A percentile compares a stretch with the other conserved stretches of the same genome.
These are phyloP conservation scores for Brachyptera putata DNA, from an alignment of 2,888 invertebrate species.

Conservation along the genomic window DNA sequence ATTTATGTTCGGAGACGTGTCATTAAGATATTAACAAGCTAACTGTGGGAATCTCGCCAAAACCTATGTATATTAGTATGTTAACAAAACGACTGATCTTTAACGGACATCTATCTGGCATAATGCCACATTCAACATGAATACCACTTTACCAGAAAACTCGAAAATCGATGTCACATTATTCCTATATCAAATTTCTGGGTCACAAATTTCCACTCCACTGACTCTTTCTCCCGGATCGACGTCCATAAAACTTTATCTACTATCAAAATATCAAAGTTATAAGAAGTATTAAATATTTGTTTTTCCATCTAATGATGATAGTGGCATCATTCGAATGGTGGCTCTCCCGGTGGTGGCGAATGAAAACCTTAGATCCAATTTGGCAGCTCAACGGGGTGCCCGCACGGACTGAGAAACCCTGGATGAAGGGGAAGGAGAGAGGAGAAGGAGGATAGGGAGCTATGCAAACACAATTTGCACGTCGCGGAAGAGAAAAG, in stretches of 20 bases:
- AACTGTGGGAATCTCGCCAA: too few relatives aligned
- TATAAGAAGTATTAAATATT: slow-evolving; percentile 19
- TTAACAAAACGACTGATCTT: too few relatives aligned
- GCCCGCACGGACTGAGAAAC: background rate
- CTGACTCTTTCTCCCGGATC: background rate
- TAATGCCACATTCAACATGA: too few relatives aligned
- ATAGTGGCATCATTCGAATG: background rate
- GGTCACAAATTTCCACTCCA: slow-evolving; percentile 3
- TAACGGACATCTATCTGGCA: too few relatives aligned
- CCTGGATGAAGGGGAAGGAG: too few relatives aligned
- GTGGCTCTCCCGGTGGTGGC: slow-evolving; percentile 11
- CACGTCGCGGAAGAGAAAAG: slow-evolving; percentile 23
- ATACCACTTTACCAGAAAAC: too few relatives aligned
- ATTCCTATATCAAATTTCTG: slow-evolving; percentile 8
- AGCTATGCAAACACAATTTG: slow-evolving; percentile 29
- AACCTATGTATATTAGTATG: too few relatives aligned
- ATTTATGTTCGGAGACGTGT: too few relatives aligned
- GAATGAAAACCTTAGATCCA: slow-evolving; percentile 6
- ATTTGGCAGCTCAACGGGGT: slow-evolving; percentile 14
- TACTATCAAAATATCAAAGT: slow-evolving; percentile 13
- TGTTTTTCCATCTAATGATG: slow-evolving; percentile 14
- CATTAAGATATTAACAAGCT: too few relatives aligned
- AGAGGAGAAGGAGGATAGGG: background rate
- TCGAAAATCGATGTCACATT: background rate
- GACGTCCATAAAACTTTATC: background rate